Base-by-base conservation (phyloP, 2,888 invertebrate species). In the Mylabris sibirica region DNA sequence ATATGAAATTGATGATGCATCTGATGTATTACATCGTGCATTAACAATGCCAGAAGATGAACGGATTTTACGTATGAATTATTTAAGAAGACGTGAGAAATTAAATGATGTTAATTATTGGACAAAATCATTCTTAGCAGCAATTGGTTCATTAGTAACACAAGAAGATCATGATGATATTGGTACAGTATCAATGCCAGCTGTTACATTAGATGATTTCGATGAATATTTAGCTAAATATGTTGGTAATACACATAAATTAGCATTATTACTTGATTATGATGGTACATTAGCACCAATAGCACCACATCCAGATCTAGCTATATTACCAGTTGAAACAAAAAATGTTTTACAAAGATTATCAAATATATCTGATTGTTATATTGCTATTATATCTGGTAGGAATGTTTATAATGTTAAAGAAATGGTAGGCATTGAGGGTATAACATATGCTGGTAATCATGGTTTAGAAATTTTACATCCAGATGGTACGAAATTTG, bases 21-120 rank as follows among this genome's bases (percentile, higher is more conserved):
- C 96, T 17, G 95, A 95, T 83, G 92, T 93, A 24, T 92, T 95
- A 76, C 93, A 96, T 83, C 91, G 92, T 88, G 96, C 96, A 0
- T 85, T 96, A 0, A 94, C 93, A 63, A 96, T 96, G 96, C 95
- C 95, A 0, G 93, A 94, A 80, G 96, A 96, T 79, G 96, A 96
- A 82, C 87, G 95, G 17, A 92, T 91, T 20, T 88, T 96, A 3
- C 89, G 96, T 59, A 96, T 96, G 95, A 94, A 94, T 77, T 92
- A 94, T 79, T 85, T 96, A 49, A 87, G 95, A 68, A 88, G 93
- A 59, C 88, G 96, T 8, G 96, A 96, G 80, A 91, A 92, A 80
- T 87, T 92, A 49, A 91, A 94, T 80, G 95, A 96, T 84, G 95
- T 96, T 0, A 92, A 93, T 83, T 91, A 92, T 82, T 96, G 96